Percentiles rank a stretch among this genome's conserved stretches.
These are phyloP conservation scores for Crotalus helleri DNA, from an alignment of 2,113 vertebrate species.

Conservation along the genomic window DNA sequence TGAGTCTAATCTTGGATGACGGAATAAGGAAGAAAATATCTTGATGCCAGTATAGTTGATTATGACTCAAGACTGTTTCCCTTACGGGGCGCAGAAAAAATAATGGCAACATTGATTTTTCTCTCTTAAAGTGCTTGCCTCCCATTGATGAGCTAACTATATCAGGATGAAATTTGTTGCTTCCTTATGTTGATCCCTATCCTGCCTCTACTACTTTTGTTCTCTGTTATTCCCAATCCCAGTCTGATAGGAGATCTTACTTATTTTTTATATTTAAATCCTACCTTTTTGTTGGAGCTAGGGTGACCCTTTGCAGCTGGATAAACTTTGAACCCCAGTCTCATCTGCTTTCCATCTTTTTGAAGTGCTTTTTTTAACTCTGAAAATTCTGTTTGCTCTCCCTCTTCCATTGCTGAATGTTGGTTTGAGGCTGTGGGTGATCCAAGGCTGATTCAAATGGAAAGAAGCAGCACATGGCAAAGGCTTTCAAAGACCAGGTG, in stretches of 20 bases:
- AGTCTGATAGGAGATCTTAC: neutral
- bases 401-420: neutral
- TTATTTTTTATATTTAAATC: neutral
- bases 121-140: neutral
- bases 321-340: neutral
- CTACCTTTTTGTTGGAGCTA: neutral
- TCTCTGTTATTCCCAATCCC: neutral
- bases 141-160: neutral
- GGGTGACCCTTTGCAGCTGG: neutral
- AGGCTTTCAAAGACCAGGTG: neutral
- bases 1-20: neutral
- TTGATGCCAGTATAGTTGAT: neutral
- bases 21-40: neutral
- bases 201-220: neutral
- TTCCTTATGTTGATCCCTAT: neutral
- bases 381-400: neutral
- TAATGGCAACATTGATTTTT: neutral
- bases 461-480: neutral
- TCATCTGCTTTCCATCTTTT: neutral
- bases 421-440: neutral
- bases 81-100: neutral
- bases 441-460: neutral
- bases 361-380: neutral
- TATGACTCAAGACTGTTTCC: neutral
- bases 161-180: neutral